Conservation (phyloP, 2,888 invertebrate genomes). For the Patella depressa region DNA sequence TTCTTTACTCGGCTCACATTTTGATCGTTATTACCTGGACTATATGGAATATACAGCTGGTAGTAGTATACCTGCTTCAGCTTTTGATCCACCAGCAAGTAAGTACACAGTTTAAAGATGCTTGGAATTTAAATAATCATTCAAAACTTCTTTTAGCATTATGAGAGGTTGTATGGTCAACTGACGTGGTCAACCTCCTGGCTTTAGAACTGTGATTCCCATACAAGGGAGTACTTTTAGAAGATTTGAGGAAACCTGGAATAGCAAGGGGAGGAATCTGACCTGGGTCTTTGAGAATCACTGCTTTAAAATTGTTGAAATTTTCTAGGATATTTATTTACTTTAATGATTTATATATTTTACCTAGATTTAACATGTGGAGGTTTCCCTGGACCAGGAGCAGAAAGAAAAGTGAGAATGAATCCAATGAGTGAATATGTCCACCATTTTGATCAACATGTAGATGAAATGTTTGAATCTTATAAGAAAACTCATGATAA, state of each 20-base stretch:
- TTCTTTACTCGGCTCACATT: conserved; percentile 92
- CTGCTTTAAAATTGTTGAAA: too few relatives aligned
- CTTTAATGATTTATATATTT: neutral
- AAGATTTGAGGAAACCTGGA: too few relatives aligned
- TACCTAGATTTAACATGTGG: conserved; percentile 64
- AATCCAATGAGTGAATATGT: conserved; percentile 95
- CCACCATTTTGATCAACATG: conserved; percentile 76
- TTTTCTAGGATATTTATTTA: too few relatives aligned
- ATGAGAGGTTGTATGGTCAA: too few relatives aligned
- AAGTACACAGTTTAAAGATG: conserved; percentile 25
- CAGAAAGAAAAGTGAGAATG: conserved; percentile 75
- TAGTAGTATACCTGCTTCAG: conserved; percentile 29
- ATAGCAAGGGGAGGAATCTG: too few relatives aligned
- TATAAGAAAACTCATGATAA: conserved; percentile 83
- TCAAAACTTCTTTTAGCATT: too few relatives aligned
- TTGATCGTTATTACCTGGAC: conserved; percentile 91
- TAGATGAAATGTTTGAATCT: conserved; percentile 81
- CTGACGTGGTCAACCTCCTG: too few relatives aligned
- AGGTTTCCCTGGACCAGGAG: conserved; percentile 87
- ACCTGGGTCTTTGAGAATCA: too few relatives aligned
- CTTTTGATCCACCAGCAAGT: conserved; percentile 56
- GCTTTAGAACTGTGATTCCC: too few relatives aligned
- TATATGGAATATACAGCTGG: conserved; percentile 78
- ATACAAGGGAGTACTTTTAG: too few relatives aligned
- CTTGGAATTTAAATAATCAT: too few relatives aligned